Conservation (phyloP, 2,888 invertebrate genomes). For the Melieria picta region DNA sequence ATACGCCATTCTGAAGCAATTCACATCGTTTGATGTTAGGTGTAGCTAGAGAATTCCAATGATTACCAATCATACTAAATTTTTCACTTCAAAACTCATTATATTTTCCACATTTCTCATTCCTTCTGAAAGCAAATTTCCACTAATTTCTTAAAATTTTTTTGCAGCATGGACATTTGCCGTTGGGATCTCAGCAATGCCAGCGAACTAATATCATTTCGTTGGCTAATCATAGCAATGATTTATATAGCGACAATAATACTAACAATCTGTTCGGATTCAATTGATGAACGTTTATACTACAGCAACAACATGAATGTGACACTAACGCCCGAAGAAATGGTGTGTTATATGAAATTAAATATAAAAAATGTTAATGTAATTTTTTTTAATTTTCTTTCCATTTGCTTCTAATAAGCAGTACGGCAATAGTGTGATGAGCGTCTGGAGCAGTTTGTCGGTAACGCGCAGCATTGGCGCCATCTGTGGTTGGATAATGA, state of each 20-base stretch:
- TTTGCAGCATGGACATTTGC: slow-evolving; percentile 64
- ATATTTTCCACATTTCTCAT: too few species aligned
- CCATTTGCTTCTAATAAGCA: slow-evolving; percentile 31
- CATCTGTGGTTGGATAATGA: slow-evolving; percentile 69
- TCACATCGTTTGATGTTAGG: too few species aligned
- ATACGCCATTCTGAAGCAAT: too few species aligned
- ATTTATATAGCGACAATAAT: slow-evolving; percentile 67
- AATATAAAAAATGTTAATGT: too few species aligned
- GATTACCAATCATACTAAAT: too few species aligned
- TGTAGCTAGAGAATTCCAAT: too few species aligned
- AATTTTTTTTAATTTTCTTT: neutral
- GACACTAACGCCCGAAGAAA: slow-evolving; percentile 61
- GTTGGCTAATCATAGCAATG: slow-evolving; percentile 66
- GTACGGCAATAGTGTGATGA: slow-evolving; percentile 67
- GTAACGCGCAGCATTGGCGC: slow-evolving; percentile 69
- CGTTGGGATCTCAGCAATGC: slow-evolving; percentile 64
- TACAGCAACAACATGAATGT: slow-evolving; percentile 61
- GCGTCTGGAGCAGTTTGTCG: slow-evolving; percentile 69
- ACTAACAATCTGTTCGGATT: slow-evolving; percentile 65
- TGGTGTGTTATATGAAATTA: slow-evolving; percentile 52
- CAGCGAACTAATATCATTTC: slow-evolving; percentile 64
- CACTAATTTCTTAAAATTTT: slow-evolving; percentile 9
- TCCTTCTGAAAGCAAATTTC: too few species aligned
- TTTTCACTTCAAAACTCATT: too few species aligned
- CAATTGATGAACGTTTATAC: slow-evolving; percentile 64